Percentiles rank a stretch among this genome's conserved stretches.
phyloP scores from a whole-genome alignment of 1,140 invertebrate species.

The Lethocerus indicus region DNA sequence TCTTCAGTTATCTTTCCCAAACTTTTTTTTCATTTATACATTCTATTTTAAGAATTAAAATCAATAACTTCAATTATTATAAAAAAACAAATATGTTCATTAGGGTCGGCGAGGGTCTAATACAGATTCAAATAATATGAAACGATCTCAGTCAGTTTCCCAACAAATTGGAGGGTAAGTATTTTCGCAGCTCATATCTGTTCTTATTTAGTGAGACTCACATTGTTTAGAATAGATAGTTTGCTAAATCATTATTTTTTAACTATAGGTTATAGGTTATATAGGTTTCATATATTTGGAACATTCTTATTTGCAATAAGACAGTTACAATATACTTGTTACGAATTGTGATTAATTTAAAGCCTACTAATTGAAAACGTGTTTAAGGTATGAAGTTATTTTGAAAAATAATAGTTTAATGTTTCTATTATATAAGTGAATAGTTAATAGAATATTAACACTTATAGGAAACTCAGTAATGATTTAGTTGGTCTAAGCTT shows the following conservation, averaged over 20 bases:
- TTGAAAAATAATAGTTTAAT: too few relatives aligned
- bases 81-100: slow-evolving; percentile 11
- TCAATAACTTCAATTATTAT: too few relatives aligned
- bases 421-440: not conserved
- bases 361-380: not conserved
- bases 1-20: not conserved
- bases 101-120: slow-evolving; percentile 35
- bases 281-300: too few relatives aligned
- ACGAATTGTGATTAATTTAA: too few relatives aligned
- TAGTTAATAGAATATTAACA: too few relatives aligned
- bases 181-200: too few relatives aligned
- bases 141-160: slow-evolving; percentile 58
- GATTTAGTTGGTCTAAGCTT: slow-evolving; percentile 62
- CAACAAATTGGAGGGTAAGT: slow-evolving; percentile 48
- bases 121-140: slow-evolving; percentile 49
- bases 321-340: too few relatives aligned
- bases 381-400: not conserved
- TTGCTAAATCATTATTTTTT: too few relatives aligned
- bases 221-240: too few relatives aligned
- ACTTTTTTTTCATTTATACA: not conserved
- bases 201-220: too few relatives aligned
- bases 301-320: too few relatives aligned
- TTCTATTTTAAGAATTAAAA: not conserved
- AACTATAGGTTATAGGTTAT: too few relatives aligned
- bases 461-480: slow-evolving; percentile 46